Conservation (phyloP, 2,797 vertebrate species). For the Phoxinus dragarum region DNA sequence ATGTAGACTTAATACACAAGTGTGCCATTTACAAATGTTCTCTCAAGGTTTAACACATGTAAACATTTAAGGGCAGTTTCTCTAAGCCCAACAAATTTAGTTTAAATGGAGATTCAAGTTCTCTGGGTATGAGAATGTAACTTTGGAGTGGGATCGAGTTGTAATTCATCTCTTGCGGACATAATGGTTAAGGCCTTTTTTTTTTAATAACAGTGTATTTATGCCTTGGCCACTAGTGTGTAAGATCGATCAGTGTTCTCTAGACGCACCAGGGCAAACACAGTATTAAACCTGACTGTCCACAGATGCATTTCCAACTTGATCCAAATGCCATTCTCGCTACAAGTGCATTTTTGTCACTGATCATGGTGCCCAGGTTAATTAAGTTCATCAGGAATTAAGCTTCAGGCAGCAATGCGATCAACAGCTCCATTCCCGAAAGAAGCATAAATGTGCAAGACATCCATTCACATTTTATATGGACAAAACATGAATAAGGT, state of each 20-base stretch:
- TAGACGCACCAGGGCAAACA: not conserved
- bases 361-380: constrained; percentile 21
- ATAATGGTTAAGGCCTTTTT: constrained; percentile 9
- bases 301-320: constrained; percentile 26
- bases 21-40: constrained; percentile 11
- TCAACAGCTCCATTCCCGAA: constrained; percentile 54
- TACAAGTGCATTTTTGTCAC: constrained; percentile 13
- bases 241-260: not conserved
- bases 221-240: not conserved
- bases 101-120: constrained; percentile 19
- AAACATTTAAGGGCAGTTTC: constrained; percentile 32
- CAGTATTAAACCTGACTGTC: constrained; percentile 20
- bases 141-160: constrained; percentile 14
- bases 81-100: constrained; percentile 10
- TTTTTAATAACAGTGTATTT: not conserved
- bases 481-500: constrained; percentile 42
- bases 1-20: constrained; percentile 14
- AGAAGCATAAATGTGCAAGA: constrained; percentile 46
- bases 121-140: constrained; percentile 26
- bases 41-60: constrained; percentile 14
- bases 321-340: constrained; percentile 34
- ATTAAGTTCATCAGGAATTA: constrained; percentile 33
- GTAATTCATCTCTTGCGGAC: constrained; percentile 18
- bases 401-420: constrained; percentile 55
- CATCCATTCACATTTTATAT: constrained; percentile 49